These are phyloP conservation scores for Phalacrocorax pelagicus DNA, from an alignment of 2,113 vertebrate genomes.

Conservation along the genomic window DNA sequence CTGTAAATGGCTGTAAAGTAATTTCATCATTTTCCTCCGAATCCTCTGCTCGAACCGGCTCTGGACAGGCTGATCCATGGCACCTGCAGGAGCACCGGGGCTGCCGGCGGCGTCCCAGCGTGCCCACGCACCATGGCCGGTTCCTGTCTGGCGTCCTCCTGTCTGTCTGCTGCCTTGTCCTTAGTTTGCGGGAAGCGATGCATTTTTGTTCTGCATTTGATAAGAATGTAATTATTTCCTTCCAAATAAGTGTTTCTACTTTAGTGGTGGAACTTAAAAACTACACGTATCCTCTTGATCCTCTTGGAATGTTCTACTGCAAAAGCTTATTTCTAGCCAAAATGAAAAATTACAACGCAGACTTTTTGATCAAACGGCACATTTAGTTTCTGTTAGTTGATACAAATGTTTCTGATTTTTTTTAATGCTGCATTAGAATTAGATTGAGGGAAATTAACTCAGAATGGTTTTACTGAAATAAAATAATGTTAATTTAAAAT, in stretches of 20 bases:
- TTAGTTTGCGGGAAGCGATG: neutral
- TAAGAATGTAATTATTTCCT: neutral
- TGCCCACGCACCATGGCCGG: rapidly evolving
- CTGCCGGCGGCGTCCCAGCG: rapidly evolving
- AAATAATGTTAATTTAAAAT: conserved; percentile 5
- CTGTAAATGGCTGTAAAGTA: rapidly evolving
- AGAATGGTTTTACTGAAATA: neutral
- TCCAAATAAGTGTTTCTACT: neutral
- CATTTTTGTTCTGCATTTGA: neutral
- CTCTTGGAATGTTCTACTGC: neutral
- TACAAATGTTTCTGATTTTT: neutral
- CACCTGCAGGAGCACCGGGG: rapidly evolving
- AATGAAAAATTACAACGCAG: neutral
- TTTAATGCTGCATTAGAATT: neutral
- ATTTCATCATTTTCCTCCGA: too few species aligned
- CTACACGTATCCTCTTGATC: rapidly evolving
- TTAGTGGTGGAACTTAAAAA: neutral
- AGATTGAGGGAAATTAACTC: neutral
- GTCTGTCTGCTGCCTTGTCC: neutral
- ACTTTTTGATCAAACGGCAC: neutral
- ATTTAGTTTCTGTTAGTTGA: neutral
- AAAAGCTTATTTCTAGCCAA: neutral
- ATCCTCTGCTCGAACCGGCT: neutral
- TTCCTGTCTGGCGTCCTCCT: neutral
- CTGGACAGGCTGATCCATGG: rapidly evolving